Conservation (phyloP, 2,113 vertebrate genomes). For the Athene noctua region DNA sequence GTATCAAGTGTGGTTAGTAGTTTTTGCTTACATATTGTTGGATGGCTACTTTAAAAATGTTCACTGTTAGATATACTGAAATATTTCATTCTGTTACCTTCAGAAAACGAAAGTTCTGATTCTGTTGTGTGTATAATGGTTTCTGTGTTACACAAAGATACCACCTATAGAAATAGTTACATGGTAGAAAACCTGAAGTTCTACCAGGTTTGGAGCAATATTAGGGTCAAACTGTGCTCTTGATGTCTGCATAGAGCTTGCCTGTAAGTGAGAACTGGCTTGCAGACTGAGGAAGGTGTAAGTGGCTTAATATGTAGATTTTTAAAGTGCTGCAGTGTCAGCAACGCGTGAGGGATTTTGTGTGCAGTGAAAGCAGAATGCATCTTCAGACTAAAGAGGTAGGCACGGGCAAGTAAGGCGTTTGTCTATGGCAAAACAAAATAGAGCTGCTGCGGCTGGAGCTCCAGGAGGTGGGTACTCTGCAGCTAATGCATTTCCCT, state of each 20-base stretch:
- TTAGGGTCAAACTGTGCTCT: not conserved
- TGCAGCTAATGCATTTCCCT: not conserved
- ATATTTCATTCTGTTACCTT: not conserved
- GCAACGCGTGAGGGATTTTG: not conserved
- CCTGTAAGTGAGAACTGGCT: not conserved
- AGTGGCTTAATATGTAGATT: not conserved
- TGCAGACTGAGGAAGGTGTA: not conserved
- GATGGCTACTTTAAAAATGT: not conserved
- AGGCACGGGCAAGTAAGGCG: not conserved
- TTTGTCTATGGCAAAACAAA: not conserved
- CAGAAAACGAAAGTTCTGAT: not conserved
- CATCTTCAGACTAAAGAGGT: not conserved
- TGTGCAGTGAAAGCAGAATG: not conserved
- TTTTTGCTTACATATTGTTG: rapidly evolving
- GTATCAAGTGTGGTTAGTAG: not conserved
- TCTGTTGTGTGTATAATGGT: not conserved
- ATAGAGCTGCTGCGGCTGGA: not conserved
- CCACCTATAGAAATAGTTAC: not conserved
- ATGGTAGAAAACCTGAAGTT: not conserved
- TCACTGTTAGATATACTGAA: not conserved
- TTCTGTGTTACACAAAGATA: not conserved
- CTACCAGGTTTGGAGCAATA: not conserved
- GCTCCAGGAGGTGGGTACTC: not conserved
- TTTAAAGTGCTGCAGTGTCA: not conserved
- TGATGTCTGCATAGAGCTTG: not conserved